Evolutionary conservation across 2,797 vertebrate species (phyloP).

Genomic region (Cryptoblepharus egeriae): DNA sequence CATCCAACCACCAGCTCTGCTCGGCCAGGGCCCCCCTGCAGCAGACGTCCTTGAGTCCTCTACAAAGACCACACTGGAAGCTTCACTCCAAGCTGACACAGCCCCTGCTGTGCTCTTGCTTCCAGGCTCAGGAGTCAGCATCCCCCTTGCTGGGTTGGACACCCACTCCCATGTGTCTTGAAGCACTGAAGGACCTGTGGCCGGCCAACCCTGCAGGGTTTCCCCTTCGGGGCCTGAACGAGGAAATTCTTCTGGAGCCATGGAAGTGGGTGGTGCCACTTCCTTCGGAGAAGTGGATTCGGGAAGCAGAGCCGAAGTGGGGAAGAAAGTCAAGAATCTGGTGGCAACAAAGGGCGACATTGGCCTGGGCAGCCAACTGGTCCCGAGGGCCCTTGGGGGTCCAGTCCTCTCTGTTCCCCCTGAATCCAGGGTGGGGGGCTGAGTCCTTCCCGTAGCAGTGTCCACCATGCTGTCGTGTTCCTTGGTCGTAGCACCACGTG

Average conservation of each 20-base stretch:
- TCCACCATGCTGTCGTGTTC: accelerated
- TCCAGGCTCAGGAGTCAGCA: accelerated
- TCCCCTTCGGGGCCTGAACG: background rate
- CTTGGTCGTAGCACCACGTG: accelerated
- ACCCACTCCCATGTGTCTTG: accelerated
- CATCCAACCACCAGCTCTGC: accelerated
- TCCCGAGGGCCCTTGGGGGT: accelerated
- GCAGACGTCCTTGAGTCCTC: background rate
- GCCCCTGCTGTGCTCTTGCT: background rate
- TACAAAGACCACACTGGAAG: accelerated
- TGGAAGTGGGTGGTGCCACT: accelerated
- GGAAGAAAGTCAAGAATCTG: background rate
- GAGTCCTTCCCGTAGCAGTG: background rate
- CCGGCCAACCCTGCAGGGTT: background rate
- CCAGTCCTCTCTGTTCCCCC: accelerated
- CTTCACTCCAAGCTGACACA: accelerated
- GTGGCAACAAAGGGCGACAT: too few relatives aligned
- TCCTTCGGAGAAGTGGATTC: background rate
- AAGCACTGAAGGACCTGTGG: background rate
- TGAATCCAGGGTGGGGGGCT: accelerated
- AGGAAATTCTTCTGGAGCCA: background rate
- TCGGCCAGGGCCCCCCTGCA: background rate
- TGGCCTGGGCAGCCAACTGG: accelerated
- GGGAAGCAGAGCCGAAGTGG: background rate
- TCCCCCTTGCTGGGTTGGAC: too few relatives aligned